Base-by-base conservation (phyloP, 2,888 invertebrate genomes). In the Machimus rusticus region DNA sequence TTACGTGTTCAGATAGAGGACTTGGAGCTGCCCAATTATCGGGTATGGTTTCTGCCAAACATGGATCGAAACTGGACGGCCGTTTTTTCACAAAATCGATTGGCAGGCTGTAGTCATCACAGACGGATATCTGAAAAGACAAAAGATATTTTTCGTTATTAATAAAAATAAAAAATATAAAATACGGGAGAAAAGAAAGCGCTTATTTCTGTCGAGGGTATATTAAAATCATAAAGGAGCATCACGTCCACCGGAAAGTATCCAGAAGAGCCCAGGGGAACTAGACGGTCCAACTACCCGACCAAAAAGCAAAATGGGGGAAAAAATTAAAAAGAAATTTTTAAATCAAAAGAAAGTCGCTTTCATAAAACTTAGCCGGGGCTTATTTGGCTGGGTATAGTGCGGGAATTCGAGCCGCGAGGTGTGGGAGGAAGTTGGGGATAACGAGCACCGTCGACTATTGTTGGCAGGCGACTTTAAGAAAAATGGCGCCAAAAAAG, bases 21-120 rank as follows among this genome's bases (percentile, higher is more conserved):
- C 93, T 93, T 82, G 93, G 91, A 76, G 90, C 91, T 90, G 92
- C 92, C 88, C 92, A 92, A 90, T 93, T 93, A 87, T 89, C 89
- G 89, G 93, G 92, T 91, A 93, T 90, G 89, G 91, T 95, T 94
- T 96, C 93, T 92, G 96, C 92, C 93, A 95, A 93, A 91, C 93
- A 92, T 92, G 95, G 94, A 91, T 93, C 94, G 90, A 94, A 94
- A 91, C 94, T 93, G 93, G 95, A 93, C 93, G 96, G 92, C 93
- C 96, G 92, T 94, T 94, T 94, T 92, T 95, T 96, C 89, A 97
- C 95, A 92, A 96, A 96, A 93, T 97, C 97, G 90, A 97, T 96
- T 84, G 97, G 97, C 90, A 97, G 94, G 93, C 96, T 96, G 93
- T 97, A 97, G 93, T 97, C 97, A 91, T 97, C 97, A 93, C 97